A percentile compares a stretch with the other conserved stretches of the same genome.
Conservation (phyloP, 1,140 invertebrate species). For the Drosophila nikananu region DNA sequence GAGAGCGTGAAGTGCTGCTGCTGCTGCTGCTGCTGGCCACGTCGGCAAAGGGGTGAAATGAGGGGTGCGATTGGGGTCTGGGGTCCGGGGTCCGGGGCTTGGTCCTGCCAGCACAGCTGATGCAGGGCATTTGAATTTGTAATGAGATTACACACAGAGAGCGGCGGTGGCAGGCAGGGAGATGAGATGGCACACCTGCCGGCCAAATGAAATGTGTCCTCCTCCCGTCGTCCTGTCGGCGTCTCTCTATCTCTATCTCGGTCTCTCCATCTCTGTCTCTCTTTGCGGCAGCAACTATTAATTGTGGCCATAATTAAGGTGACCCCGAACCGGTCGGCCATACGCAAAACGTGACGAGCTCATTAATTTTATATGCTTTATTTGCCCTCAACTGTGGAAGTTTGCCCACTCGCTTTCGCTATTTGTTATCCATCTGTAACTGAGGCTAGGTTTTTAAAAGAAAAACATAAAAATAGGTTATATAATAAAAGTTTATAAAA, state of each 20-base stretch:
- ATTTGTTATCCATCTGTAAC: not conserved
- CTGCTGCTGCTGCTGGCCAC: slow-evolving; percentile 3
- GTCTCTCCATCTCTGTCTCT: not conserved
- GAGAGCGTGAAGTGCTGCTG: slow-evolving; percentile 54
- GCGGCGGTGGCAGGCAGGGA: not conserved
- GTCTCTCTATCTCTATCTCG: not conserved
- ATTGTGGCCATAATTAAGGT: slow-evolving; percentile 83
- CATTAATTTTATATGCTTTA: slow-evolving; percentile 69
- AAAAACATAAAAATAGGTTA: not conserved
- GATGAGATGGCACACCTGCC: slow-evolving; percentile 40
- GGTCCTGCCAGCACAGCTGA: slow-evolving; percentile 38
- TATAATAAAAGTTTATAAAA: not conserved
- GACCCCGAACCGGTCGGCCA: slow-evolving; percentile 45
- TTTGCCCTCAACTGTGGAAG: slow-evolving; percentile 32
- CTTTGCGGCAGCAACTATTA: slow-evolving; percentile 64
- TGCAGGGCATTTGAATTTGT: slow-evolving; percentile 75
- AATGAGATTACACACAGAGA: slow-evolving; percentile 74
- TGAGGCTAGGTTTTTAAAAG: not conserved
- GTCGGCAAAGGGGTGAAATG: slow-evolving; percentile 4
- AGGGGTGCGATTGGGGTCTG: slow-evolving; percentile 14
- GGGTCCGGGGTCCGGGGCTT: not conserved
- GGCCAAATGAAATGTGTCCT: slow-evolving; percentile 72
- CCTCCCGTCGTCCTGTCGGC: slow-evolving; percentile 3
- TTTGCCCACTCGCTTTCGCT: not conserved
- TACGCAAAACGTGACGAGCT: slow-evolving; percentile 59